Evolutionary conservation across 2,797 vertebrate species (phyloP), one percentile per base, ranked within the genome.

Genomic region (Gymnodraco acuticeps): DNA sequence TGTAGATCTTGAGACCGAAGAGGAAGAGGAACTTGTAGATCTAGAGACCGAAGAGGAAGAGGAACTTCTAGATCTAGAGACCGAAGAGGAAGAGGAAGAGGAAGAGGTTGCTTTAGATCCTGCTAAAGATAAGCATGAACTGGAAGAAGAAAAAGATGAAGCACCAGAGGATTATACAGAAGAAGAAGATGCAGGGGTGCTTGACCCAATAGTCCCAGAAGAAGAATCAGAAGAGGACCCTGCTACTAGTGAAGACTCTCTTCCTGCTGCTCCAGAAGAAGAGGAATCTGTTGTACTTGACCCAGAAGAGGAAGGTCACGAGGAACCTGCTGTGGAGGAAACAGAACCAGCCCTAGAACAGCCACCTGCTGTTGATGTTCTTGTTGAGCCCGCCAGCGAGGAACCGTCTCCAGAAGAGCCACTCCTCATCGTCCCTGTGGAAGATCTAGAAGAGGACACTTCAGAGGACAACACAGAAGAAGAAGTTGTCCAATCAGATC

Each of bases 391-490:
- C 15, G 42, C 73, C 33, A 60, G 8, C 46, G 63, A 84, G 15
- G 61, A 67, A 59, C n/a, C 60, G 43, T 50, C 41, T 53, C 45
- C 55, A 45, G 66, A 70, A 19, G 75, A 85, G 16, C 45, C 68
- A 5, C 3, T 61, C 7, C 15, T 66, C 1, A 38, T 54, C 8
- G 11, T 65, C 23, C n/a, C 69, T 15, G 6, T 19, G 10, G 60
- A 75, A 1, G 64, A 47, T 47, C 19, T 11, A 27, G 50, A 54
- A 2, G 58, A 82, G 0, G 54, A 68, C 8, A 43, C 9, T 65
- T 16, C 33, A 51, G 64, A 59, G 43, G 19, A 77, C 4, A n/a
- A 17, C 19, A 52, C 31, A 33, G 65, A n/a, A 43, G 66, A 74
- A 60, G 50, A 75, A 6, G 10, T 5, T 45, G 45, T 80, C 43